Evolutionary conservation across 2,113 vertebrate genomes (phyloP).

Genomic region (Lonchura striata): DNA sequence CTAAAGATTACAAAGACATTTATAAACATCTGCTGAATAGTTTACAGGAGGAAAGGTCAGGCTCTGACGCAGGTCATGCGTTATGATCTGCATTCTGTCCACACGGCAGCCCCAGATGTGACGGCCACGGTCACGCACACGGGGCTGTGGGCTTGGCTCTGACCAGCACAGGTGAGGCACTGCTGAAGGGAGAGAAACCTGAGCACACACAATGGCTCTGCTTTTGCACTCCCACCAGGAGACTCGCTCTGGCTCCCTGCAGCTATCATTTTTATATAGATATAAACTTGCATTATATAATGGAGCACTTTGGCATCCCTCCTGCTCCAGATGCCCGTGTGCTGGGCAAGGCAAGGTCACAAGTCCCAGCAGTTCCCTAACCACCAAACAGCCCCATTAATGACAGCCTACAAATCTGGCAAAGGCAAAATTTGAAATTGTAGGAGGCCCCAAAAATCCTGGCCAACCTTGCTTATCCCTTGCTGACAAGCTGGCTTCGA

Average conservation of each 20-base stretch:
- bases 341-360: not conserved
- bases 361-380: not conserved
- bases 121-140: not conserved
- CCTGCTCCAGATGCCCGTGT: not conserved
- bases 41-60: slow-evolving; percentile 57
- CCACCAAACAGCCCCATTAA: not conserved
- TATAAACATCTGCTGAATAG: slow-evolving; percentile 41
- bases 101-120: not conserved
- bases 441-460: not conserved
- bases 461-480: not conserved
- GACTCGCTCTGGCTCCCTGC: not conserved
- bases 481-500: not conserved
- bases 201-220: not conserved
- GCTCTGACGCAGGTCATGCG: slow-evolving; percentile 31
- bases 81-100: not conserved
- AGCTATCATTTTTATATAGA: not conserved
- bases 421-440: not conserved
- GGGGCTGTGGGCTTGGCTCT: not conserved
- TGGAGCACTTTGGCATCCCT: not conserved
- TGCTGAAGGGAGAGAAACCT: not conserved
- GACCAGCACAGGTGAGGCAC: not conserved
- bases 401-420: not conserved
- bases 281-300: not conserved
- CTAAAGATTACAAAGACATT: slow-evolving; percentile 23
- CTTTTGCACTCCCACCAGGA: not conserved